These are phyloP conservation scores for Aphis craccivora DNA, from an alignment of 1,140 invertebrate species.

Conservation along the genomic window DNA sequence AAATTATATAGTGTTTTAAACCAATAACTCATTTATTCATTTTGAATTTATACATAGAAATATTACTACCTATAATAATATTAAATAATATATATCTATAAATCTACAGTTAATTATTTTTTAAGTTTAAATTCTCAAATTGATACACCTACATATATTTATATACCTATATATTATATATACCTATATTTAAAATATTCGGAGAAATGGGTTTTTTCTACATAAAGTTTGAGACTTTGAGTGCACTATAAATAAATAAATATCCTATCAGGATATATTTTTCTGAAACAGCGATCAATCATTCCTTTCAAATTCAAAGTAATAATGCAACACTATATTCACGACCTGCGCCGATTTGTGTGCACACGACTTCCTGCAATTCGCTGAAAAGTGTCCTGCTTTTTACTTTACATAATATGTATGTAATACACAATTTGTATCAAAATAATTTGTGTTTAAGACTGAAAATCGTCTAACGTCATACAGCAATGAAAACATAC, in stretches of 20 bases:
- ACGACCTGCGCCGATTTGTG: neutral
- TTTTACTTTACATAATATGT: neutral
- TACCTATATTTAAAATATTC: neutral
- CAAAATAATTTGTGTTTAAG: neutral
- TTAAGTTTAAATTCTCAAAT: neutral
- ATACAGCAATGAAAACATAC: neutral
- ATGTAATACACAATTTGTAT: neutral
- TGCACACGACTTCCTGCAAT: neutral
- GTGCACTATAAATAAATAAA: neutral
- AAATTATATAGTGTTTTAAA: neutral
- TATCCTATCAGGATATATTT: neutral
- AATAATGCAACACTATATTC: neutral
- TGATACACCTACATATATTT: neutral
- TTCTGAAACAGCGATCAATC: neutral
- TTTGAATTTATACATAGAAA: neutral
- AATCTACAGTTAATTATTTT: too few species aligned
- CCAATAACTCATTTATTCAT: neutral
- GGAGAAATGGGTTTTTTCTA: neutral
- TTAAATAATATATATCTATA: too few species aligned
- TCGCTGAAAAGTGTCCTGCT: neutral
- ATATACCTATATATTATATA: too few species aligned
- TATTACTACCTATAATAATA: neutral
- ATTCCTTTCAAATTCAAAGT: neutral
- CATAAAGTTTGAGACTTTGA: neutral
- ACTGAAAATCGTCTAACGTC: neutral